Evolutionary conservation across 2,888 invertebrate species (phyloP), one percentile per base, ranked within the genome.

Genomic region (Heliconius cydno): DNA sequence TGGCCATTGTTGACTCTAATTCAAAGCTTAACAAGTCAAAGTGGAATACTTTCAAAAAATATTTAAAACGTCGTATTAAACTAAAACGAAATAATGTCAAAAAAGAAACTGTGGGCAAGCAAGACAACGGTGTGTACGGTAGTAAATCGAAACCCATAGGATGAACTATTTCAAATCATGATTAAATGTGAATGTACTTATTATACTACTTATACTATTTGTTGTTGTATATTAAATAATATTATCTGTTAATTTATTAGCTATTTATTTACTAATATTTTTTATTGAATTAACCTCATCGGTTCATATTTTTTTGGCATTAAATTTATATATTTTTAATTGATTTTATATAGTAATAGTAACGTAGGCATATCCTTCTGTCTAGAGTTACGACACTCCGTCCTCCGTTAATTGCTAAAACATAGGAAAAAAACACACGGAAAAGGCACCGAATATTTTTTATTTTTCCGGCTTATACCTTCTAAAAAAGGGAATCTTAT

Each of bases 1-100:
- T 88, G 81, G 83, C 84, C 25, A 92, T 93, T 71, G 87, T 86
- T 2, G 91, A 91, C 79, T 93, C 93, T 0, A 78, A 84, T 1
- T 87, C 88, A 5, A 84, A 85, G 63, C 81, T 92, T 19, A 88
- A 82, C 57, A 88, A 88, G 80, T 90, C 90, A 5, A 92, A 88
- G 83, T 92, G 93, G 93, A 85, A 82, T 77, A 80, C 84, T 30
- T 85, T 92, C 25, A 89, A 90, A 80, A 87, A 85, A 12, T 90
- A 87, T 78, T 83, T 90, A 38, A 89, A 86, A 78, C 82, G 81
- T 28, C 85, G 86, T 41, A 78, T 87, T 7, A 89, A 85, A 85
- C 76, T 83, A 30, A 88, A 85, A 81, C 84, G 78, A 30, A 81
- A 76, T 70, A 73, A 80, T 67, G 66, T 15, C 28, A 78, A 76